Conservation (phyloP, 2,113 vertebrate genomes). For the Tonatia bakeri region DNA sequence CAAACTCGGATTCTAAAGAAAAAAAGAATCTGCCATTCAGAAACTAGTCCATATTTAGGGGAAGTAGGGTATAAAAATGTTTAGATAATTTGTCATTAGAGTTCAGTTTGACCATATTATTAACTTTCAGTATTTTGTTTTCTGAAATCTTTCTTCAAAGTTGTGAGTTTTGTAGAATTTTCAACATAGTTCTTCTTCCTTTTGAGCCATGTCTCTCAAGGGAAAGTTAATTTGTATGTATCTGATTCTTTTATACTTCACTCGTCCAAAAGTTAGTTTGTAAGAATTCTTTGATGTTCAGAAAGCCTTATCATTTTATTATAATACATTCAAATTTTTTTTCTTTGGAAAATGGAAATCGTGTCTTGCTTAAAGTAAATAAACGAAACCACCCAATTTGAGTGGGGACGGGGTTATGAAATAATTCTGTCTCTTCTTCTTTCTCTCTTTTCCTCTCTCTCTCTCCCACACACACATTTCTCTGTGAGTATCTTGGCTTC, state of each 20-base stretch:
- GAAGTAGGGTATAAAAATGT: not conserved
- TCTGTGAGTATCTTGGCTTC: not conserved
- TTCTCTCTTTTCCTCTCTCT: not conserved
- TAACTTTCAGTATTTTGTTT: slow-evolving; percentile 35
- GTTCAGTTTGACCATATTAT: slow-evolving; percentile 10
- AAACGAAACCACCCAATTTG: not conserved
- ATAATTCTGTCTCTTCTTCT: not conserved
- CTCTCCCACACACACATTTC: not conserved
- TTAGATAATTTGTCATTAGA: not conserved
- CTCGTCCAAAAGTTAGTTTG: slow-evolving; percentile 28
- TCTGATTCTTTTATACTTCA: slow-evolving; percentile 44
- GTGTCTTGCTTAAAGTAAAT: slow-evolving; percentile 27
- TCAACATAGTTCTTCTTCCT: slow-evolving; percentile 24
- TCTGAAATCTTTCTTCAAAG: not conserved
- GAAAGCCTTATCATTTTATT: slow-evolving; percentile 41
- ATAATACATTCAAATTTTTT: slow-evolving; percentile 27
- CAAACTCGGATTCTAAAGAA: not conserved
- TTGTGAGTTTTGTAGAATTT: not conserved
- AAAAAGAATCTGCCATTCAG: not conserved
- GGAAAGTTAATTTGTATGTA: slow-evolving; percentile 49
- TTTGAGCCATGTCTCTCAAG: slow-evolving; percentile 27
- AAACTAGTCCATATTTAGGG: not conserved
- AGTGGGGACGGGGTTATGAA: not conserved
- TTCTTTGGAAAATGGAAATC: slow-evolving; percentile 38
- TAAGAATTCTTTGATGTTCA: slow-evolving; percentile 53